These are phyloP conservation scores for Procavia capensis DNA, from an alignment of 2,113 vertebrate genomes.

Conservation along the genomic window DNA sequence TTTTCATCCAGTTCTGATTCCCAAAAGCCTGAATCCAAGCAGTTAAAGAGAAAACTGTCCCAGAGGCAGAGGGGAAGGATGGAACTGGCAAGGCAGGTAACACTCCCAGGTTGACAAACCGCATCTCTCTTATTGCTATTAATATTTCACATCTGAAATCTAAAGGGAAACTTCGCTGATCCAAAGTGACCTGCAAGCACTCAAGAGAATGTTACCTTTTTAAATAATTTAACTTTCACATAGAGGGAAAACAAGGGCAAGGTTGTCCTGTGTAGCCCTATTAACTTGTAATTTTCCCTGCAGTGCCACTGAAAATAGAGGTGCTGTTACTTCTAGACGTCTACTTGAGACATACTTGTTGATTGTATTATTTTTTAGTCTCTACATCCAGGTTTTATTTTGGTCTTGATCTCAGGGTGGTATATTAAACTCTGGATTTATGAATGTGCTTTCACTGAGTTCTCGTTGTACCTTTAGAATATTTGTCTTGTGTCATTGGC, in stretches of 20 bases:
- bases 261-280: constrained; percentile 70
- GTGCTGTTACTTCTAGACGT: constrained; percentile 64
- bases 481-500: background rate
- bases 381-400: background rate
- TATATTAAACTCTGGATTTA: background rate
- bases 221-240: constrained; percentile 87
- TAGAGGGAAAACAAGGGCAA: constrained; percentile 72
- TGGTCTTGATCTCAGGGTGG: background rate
- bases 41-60: constrained; percentile 32
- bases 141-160: constrained; percentile 88
- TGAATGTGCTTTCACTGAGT: background rate
- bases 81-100: background rate
- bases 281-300: constrained; percentile 69
- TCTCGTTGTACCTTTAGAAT: background rate
- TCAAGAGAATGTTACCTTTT: constrained; percentile 86
- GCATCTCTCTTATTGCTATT: constrained; percentile 74
- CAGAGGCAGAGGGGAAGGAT: background rate
- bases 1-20: background rate
- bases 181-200: constrained; percentile 87
- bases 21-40: background rate
- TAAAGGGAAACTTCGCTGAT: constrained; percentile 87
- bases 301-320: constrained; percentile 57
- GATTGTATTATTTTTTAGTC: background rate
- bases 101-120: constrained; percentile 56
- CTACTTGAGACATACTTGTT: background rate